Evolutionary conservation across 2,113 vertebrate species (phyloP).

Genomic region (Fregata magnificens): DNA sequence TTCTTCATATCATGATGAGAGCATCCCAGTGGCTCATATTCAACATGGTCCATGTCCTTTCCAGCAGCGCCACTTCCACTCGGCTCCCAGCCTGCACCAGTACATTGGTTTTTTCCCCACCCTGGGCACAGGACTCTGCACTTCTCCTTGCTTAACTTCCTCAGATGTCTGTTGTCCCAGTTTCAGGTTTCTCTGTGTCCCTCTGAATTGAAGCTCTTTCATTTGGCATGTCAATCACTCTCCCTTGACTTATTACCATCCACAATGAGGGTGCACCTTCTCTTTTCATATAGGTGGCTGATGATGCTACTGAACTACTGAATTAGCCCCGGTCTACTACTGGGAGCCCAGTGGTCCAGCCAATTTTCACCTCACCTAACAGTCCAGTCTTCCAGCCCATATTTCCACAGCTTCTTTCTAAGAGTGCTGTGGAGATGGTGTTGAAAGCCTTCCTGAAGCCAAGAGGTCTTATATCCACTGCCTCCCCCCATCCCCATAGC

Average conservation of each 20-base stretch:
- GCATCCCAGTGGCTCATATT: background rate
- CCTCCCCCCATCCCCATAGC: background rate
- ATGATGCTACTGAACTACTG: background rate
- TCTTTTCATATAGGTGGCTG: background rate
- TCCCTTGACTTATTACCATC: background rate
- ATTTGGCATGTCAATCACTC: background rate
- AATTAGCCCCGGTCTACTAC: background rate
- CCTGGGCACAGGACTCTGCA: background rate
- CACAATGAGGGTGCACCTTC: background rate
- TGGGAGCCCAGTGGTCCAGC: background rate
- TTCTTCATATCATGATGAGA: background rate
- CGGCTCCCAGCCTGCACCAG: background rate
- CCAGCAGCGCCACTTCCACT: background rate
- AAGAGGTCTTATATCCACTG: background rate
- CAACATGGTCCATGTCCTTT: background rate
- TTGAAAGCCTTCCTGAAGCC: background rate
- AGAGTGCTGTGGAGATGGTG: background rate
- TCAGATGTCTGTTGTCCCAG: background rate
- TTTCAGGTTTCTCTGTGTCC: background rate
- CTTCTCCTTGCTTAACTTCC: background rate
- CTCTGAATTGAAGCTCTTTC: background rate
- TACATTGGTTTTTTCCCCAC: background rate
- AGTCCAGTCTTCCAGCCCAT: background rate
- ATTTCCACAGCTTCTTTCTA: background rate
- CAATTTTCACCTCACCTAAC: background rate